These are phyloP conservation scores for Barnardius zonarius DNA, from an alignment of 2,113 vertebrate species.

Conservation along the genomic window DNA sequence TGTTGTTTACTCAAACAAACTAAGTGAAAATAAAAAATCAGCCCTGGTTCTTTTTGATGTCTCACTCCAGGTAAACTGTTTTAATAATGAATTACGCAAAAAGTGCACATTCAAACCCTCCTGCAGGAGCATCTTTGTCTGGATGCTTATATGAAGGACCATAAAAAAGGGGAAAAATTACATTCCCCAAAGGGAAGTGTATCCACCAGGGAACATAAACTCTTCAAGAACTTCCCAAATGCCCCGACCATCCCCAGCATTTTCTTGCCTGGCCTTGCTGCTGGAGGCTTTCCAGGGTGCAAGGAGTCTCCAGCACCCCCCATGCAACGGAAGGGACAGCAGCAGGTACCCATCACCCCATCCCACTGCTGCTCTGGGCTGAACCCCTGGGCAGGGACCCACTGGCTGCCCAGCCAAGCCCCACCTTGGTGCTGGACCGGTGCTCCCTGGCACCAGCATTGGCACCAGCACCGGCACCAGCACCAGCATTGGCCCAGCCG, in stretches of 20 bases:
- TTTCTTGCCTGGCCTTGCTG: neutral
- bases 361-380: neutral
- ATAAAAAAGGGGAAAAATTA: fast-evolving
- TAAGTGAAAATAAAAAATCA: neutral
- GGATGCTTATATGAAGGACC: neutral
- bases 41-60: neutral
- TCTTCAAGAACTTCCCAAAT: neutral
- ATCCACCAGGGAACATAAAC: neutral
- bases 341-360: fast-evolving
- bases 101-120: neutral
- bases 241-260: fast-evolving
- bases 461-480: fast-evolving
- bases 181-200: neutral
- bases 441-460: fast-evolving
- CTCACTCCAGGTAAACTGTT: neutral
- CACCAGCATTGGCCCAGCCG: fast-evolving
- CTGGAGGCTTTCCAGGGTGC: fast-evolving
- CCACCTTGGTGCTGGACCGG: neutral
- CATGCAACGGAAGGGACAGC: fast-evolving
- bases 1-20: neutral
- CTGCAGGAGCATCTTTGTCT: neutral
- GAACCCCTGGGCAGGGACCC: neutral
- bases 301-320: fast-evolving
- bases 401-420: neutral
- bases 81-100: fast-evolving